A percentile compares a stretch with the other conserved stretches of the same genome.
Evolutionary conservation across 2,888 invertebrate species (phyloP).

Genomic region (Drosophila pseudotakahashii): DNA sequence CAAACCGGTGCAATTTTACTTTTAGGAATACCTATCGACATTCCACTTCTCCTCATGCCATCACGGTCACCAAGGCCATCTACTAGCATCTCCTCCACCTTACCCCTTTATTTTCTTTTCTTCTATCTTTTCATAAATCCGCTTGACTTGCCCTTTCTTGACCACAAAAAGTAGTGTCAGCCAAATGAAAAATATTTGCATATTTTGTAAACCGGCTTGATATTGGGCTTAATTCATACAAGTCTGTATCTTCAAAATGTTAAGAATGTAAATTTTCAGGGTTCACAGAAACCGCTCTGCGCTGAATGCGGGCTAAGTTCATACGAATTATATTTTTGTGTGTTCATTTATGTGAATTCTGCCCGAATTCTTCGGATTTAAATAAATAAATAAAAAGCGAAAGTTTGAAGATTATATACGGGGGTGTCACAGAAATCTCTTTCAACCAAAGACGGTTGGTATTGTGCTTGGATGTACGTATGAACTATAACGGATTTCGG

Average conservation of each 20-base stretch:
- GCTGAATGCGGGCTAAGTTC: no score
- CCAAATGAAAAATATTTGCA: not conserved
- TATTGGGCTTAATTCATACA: not conserved
- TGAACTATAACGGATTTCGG: no score
- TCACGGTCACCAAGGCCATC: not conserved
- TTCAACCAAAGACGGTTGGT: no score
- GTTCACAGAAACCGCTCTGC: no score
- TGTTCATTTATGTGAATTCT: no score
- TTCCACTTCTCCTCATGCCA: slow-evolving; percentile 16
- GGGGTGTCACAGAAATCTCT: no score
- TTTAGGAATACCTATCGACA: slow-evolving; percentile 43
- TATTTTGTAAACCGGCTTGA: not conserved
- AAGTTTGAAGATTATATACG: no score
- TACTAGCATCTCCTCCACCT: not conserved
- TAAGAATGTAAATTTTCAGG: no score
- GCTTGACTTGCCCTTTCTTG: slow-evolving; percentile 26
- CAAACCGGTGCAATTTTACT: slow-evolving; percentile 48
- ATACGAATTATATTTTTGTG: no score
- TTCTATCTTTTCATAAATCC: slow-evolving; percentile 1
- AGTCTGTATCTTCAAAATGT: not conserved
- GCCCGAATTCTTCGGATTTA: no score
- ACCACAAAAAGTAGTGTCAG: not conserved
- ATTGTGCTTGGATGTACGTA: no score
- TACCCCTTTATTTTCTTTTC: not conserved
- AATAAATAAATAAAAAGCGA: no score